Conservation (phyloP, 2,888 invertebrate genomes). For the Amphipoea lucens region DNA sequence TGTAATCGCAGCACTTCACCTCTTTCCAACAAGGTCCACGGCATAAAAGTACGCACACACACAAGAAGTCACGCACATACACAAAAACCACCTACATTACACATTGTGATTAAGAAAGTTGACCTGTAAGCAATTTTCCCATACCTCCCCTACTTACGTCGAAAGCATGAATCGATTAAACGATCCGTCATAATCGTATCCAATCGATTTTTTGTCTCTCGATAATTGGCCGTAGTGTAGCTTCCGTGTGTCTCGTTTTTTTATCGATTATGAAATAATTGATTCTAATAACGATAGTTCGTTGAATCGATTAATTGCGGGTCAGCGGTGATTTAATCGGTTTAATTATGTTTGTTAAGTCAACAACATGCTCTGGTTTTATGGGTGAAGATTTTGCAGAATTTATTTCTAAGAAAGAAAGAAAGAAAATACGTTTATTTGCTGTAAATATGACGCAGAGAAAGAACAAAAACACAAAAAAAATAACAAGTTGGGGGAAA, state of each 20-base stretch:
- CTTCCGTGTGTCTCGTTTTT: constrained; percentile 86
- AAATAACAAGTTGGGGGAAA: too few species aligned
- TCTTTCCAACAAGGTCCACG: constrained; percentile 43
- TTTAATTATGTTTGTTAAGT: constrained; percentile 56
- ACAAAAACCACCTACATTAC: constrained; percentile 50
- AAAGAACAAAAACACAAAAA: too few species aligned
- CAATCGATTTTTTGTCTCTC: constrained; percentile 77
- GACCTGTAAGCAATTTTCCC: constrained; percentile 81
- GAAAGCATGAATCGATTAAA: constrained; percentile 80
- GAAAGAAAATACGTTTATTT: too few species aligned
- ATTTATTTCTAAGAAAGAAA: constrained; percentile 3
- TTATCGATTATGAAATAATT: constrained; percentile 80
- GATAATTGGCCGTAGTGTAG: constrained; percentile 76
- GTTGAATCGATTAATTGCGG: constrained; percentile 80
- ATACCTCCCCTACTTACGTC: constrained; percentile 74
- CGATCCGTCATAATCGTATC: constrained; percentile 81
- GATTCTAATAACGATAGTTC: constrained; percentile 79
- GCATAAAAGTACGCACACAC: constrained; percentile 35
- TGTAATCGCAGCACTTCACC: constrained; percentile 21
- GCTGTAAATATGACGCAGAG: too few species aligned
- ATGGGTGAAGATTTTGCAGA: constrained; percentile 26
- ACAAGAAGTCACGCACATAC: constrained; percentile 46
- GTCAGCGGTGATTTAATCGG: constrained; percentile 74
- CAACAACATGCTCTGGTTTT: constrained; percentile 34
- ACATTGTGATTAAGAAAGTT: constrained; percentile 80